Evolutionary conservation across 2,888 invertebrate genomes (phyloP).

Genomic region (Cactoblastis cactorum): DNA sequence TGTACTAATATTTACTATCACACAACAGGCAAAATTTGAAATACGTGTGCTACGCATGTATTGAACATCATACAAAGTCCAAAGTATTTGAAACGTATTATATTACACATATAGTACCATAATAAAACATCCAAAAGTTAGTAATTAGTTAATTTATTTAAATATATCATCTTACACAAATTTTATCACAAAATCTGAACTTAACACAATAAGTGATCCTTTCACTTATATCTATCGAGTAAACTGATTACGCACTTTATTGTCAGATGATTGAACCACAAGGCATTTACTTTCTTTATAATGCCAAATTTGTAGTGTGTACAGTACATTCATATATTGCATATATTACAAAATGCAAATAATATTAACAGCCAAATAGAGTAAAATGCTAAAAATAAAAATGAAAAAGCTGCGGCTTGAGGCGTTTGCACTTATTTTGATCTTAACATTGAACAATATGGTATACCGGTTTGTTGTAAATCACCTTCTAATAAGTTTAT

Average conservation of each 20-base stretch:
- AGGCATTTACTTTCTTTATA: no score
- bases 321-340: no score
- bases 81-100: neutral
- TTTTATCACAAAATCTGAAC: slow-evolving; percentile 59
- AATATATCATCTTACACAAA: slow-evolving; percentile 24
- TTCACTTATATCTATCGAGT: neutral
- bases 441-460: no score
- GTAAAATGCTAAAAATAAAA: no score
- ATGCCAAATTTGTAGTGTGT: no score
- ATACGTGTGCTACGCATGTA: no score
- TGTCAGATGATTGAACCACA: slow-evolving; percentile 8
- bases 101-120: neutral
- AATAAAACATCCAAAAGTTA: neutral
- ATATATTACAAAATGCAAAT: no score
- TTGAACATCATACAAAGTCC: neutral
- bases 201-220: slow-evolving; percentile 18
- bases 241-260: neutral
- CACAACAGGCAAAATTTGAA: slow-evolving; percentile 21
- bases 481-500: neutral
- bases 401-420: no score
- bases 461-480: no score
- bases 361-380: no score
- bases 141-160: slow-evolving; percentile 48
- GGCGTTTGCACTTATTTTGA: no score
- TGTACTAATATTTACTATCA: slow-evolving; percentile 39